Evolutionary conservation across 1,140 invertebrate genomes (phyloP), one percentile per base, ranked within the genome.

Genomic region (Archivesica marissinica): DNA sequence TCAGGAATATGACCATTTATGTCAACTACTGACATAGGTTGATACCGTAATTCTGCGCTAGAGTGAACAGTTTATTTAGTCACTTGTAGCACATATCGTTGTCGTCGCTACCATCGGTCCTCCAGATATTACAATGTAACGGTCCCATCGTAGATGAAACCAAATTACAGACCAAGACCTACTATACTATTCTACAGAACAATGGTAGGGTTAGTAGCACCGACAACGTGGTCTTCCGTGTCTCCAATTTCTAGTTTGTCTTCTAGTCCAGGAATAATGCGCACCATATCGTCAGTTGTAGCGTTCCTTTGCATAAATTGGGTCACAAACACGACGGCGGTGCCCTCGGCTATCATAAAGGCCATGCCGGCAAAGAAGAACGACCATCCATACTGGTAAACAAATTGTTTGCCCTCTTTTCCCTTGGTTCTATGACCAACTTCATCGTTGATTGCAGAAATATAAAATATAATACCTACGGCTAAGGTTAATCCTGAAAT

Each of bases 361-460:
- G 88, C 88, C 7, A 89, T 70, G 25, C 90, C 91, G 2, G 88
- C 88, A 38, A 88, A 90, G 85, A 88, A 90, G 85, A 92, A 92
- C 17, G 91, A 91, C 91, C 91, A 92, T 33, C 91, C 91, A 76
- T 92, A 92, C 0, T 77, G 35, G 77, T 92, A 92, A 2, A 68
- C 59, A 78, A 92, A 92, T 23, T 77, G 81, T 30, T 87, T 70
- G 68, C 80, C 70, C 76, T 81, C 75, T 47, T 80, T 89, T 13
- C 89, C 86, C 39, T 87, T 89, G 20, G 85, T 74, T 25, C 89
- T 78, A 76, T 91, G 91, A 13, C 89, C 90, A 13, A 92, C 91
- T 68, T 93, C 92, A 78, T 93, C 92, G 74, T 93, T 93, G 35
- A 93, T 89, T 25, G 90, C 89, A 33, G 91, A 92, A 30, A 93